These are phyloP conservation scores for Pedetes capensis DNA, from an alignment of 2,113 vertebrate genomes.

Conservation along the genomic window DNA sequence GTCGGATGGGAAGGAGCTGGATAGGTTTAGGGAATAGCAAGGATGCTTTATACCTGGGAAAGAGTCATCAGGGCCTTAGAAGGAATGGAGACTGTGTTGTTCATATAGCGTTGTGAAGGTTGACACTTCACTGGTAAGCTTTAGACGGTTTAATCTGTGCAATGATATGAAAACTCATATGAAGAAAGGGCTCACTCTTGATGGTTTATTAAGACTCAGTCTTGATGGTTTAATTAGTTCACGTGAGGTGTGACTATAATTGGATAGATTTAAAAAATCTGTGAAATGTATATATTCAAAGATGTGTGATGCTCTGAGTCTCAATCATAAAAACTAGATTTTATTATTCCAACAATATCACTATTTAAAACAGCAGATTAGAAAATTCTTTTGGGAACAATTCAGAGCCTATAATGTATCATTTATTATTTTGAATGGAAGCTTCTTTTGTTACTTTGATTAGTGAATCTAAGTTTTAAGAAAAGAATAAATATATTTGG, in stretches of 20 bases:
- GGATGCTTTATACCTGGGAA: background rate
- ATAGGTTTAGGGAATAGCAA: background rate
- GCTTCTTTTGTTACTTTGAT: background rate
- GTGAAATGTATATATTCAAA: background rate
- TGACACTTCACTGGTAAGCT: background rate
- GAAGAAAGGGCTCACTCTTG: background rate
- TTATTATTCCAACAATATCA: background rate
- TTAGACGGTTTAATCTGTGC: background rate
- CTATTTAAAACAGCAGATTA: background rate
- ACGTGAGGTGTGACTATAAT: background rate
- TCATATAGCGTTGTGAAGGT: background rate
- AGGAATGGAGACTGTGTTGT: background rate
- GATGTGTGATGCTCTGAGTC: background rate
- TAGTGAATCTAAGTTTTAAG: slow-evolving; percentile 19
- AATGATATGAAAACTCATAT: background rate
- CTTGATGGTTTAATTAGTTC: background rate
- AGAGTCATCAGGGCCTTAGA: background rate
- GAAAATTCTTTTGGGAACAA: background rate
- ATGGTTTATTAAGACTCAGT: background rate
- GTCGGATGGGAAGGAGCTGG: background rate
- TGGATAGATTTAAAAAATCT: background rate
- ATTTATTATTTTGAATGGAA: background rate
- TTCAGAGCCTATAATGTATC: background rate
- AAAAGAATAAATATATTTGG: background rate
- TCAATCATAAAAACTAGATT: background rate